Evolutionary conservation across 2,888 invertebrate species (phyloP).

Genomic region (Caenorhabditis sp.): DNA sequence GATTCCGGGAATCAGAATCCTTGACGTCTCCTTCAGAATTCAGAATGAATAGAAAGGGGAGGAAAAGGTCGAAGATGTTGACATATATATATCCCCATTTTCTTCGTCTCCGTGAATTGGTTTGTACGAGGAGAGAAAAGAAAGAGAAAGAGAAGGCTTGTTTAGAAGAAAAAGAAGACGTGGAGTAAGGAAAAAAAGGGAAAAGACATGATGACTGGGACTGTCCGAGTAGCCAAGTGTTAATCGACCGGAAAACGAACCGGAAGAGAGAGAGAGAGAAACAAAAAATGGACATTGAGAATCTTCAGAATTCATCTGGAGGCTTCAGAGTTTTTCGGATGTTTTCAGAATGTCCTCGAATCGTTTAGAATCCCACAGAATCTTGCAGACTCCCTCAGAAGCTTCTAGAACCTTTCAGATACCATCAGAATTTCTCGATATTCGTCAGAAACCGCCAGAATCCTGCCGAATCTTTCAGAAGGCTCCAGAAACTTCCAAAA

Average conservation of each 20-base stretch:
- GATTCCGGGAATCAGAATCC: not conserved
- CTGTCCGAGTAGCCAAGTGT: constrained; percentile 2
- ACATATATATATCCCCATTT: constrained; percentile 15
- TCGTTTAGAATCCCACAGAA: too few species aligned
- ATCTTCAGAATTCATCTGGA: too few species aligned
- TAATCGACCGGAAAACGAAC: constrained; percentile 27
- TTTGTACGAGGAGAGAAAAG: not conserved
- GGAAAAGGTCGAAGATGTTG: constrained; percentile 31
- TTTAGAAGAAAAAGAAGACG: too few species aligned
- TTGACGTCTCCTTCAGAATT: too few species aligned
- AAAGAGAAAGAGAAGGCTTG: constrained; percentile 18
- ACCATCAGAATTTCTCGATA: too few species aligned
- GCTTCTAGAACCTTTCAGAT: too few species aligned
- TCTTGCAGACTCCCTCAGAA: too few species aligned
- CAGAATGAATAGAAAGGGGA: not conserved
- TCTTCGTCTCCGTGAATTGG: constrained; percentile 13
- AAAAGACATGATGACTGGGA: not conserved
- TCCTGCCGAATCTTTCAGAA: too few species aligned
- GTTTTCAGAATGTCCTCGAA: too few species aligned
- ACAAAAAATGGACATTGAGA: not conserved
- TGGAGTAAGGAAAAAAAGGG: not conserved
- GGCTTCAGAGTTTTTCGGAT: too few species aligned
- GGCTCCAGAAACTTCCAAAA: too few species aligned
- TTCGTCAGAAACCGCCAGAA: too few species aligned
- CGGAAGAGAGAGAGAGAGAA: not conserved